phyloP scores from a whole-genome alignment of 2,888 invertebrate genomes.

The Polydrusus tereticollis region DNA sequence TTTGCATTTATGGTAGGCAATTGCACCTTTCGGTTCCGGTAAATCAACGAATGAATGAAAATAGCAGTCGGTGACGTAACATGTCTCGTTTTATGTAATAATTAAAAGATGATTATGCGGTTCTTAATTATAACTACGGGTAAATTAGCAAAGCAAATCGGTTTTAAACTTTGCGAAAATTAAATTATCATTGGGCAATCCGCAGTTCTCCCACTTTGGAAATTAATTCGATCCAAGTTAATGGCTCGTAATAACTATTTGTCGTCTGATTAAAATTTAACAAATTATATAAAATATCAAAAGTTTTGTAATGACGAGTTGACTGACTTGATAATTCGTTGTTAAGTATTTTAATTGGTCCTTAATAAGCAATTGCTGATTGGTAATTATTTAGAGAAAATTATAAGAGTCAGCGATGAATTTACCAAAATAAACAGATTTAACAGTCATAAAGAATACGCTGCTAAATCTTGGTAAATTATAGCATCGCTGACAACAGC shows the following conservation, averaged over 20 bases:
- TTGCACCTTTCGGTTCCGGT: slow-evolving; percentile 20
- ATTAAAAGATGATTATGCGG: slow-evolving; percentile 45
- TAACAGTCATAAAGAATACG: too few relatives aligned
- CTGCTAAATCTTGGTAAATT: too few relatives aligned
- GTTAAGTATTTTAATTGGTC: background rate
- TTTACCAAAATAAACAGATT: too few relatives aligned
- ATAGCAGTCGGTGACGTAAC: background rate
- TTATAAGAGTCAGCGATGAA: too few relatives aligned
- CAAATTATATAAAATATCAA: slow-evolving; percentile 27
- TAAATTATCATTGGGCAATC: slow-evolving; percentile 31
- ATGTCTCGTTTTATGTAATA: background rate
- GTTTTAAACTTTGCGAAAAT: slow-evolving; percentile 34
- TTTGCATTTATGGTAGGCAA: slow-evolving; percentile 19
- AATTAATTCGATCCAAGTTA: slow-evolving; percentile 38
- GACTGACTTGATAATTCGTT: slow-evolving; percentile 4
- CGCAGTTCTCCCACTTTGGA: slow-evolving; percentile 30
- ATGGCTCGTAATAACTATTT: slow-evolving; percentile 25
- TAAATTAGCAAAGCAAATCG: slow-evolving; percentile 46
- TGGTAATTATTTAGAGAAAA: too few relatives aligned
- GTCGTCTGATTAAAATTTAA: slow-evolving; percentile 16
- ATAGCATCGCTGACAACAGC: too few relatives aligned
- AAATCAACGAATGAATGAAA: slow-evolving; percentile 13
- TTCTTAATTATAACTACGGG: slow-evolving; percentile 37
- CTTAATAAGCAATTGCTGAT: background rate
- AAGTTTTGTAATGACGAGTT: slow-evolving; percentile 15